Conservation (phyloP, 2,797 vertebrate species). For the Siniperca undulata region DNA sequence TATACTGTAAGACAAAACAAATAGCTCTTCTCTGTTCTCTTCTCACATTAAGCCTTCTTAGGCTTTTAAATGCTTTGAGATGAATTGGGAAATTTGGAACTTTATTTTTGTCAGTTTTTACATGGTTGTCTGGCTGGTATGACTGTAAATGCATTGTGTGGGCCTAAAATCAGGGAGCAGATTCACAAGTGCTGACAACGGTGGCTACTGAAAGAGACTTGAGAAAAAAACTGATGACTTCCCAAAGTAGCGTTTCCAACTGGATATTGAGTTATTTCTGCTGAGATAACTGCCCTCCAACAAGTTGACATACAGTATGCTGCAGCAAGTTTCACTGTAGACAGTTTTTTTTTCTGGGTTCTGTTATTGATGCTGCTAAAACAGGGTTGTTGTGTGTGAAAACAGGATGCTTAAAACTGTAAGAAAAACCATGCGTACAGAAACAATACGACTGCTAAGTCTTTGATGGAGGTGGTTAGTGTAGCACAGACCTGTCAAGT, state of each 20-base stretch:
- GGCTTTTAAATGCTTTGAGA: not conserved
- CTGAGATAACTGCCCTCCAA: not conserved
- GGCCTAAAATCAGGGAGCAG: not conserved
- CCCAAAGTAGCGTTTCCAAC: not conserved
- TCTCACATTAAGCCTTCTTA: too few relatives aligned
- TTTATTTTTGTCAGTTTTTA: not conserved
- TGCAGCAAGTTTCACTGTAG: not conserved
- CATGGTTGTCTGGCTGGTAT: not conserved
- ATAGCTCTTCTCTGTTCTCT: not conserved
- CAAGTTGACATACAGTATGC: not conserved
- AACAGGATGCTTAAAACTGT: not conserved
- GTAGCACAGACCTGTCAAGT: constrained; percentile 3
- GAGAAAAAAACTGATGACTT: not conserved
- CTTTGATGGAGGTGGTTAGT: not conserved
- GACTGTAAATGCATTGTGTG: not conserved
- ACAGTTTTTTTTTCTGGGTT: not conserved
- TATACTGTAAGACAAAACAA: not conserved
- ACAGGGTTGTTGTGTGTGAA: not conserved
- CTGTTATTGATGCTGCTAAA: not conserved
- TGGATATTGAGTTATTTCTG: not conserved
- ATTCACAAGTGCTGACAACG: not conserved
- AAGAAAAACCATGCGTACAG: not conserved
- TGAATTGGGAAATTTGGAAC: not conserved
- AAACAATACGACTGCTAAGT: not conserved
- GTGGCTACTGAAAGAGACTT: not conserved